Conservation (phyloP, 2,797 vertebrate genomes). For the Phalanger gymnotis region DNA sequence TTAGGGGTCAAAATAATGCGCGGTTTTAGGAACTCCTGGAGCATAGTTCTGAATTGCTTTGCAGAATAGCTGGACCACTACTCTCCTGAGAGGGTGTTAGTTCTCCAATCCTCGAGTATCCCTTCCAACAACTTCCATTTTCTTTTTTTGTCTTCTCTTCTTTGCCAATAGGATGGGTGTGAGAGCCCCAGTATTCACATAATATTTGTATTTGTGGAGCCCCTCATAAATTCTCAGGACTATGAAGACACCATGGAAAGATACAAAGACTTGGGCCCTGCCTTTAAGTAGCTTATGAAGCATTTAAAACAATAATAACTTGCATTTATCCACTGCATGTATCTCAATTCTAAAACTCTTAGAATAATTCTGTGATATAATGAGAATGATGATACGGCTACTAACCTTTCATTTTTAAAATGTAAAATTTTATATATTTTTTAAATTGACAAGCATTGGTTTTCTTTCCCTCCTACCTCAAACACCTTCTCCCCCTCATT, state of each 20-base stretch:
- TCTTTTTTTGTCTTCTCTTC: neutral
- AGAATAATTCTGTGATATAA: neutral
- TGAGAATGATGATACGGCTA: neutral
- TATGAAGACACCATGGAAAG: neutral
- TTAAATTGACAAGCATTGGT: neutral
- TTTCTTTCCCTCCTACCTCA: neutral
- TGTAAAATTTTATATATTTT: neutral
- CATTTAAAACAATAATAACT: neutral
- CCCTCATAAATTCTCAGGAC: neutral
- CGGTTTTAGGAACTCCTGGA: neutral
- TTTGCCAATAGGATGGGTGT: neutral
- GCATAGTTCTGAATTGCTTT: neutral
- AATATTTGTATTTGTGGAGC: neutral
- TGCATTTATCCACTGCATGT: neutral
- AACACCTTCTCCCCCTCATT: no score
- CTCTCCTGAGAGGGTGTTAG: neutral
- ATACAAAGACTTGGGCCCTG: neutral
- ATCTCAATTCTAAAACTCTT: neutral
- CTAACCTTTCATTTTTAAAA: no score
- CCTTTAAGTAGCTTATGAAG: neutral
- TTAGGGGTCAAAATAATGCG: neutral
- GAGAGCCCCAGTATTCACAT: neutral
- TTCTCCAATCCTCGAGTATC: no score
- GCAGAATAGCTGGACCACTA: neutral
- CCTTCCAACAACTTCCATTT: neutral